These are phyloP conservation scores for Argynnis bischoffii DNA, from an alignment of 2,888 invertebrate species.

Conservation along the genomic window DNA sequence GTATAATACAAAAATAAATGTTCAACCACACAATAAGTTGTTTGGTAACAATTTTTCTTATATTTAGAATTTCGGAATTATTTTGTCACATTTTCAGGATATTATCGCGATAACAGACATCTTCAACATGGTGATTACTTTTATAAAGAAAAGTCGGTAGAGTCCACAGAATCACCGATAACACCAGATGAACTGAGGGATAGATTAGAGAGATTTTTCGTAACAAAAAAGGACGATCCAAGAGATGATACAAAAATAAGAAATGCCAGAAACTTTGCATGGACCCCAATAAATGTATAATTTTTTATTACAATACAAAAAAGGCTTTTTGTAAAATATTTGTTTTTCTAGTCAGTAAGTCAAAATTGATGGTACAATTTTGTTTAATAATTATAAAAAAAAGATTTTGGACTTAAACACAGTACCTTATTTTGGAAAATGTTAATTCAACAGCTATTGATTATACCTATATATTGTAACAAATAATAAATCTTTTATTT, in stretches of 20 bases:
- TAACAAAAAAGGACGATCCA: slow-evolving; percentile 65
- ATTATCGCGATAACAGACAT: slow-evolving; percentile 56
- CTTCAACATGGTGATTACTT: slow-evolving; percentile 61
- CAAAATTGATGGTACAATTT: not conserved
- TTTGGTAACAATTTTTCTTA: not conserved
- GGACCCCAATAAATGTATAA: slow-evolving; percentile 70
- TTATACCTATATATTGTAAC: no score
- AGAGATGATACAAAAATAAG: slow-evolving; percentile 62
- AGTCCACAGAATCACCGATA: slow-evolving; percentile 68
- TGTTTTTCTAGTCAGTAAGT: slow-evolving; percentile 16
- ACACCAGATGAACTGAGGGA: slow-evolving; percentile 80
- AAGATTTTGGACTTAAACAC: no score
- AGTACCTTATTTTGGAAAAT: no score
- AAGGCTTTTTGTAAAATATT: not conserved
- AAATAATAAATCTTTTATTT: no score
- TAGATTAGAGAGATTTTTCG: slow-evolving; percentile 75
- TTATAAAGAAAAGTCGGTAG: slow-evolving; percentile 66
- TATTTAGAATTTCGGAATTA: slow-evolving; percentile 10
- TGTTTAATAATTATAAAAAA: no score
- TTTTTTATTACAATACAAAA: not conserved
- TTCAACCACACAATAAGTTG: no score
- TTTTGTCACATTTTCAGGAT: slow-evolving; percentile 52
- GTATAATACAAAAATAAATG: no score
- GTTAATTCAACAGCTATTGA: no score
- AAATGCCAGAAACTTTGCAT: slow-evolving; percentile 70